Evolutionary conservation across 2,888 invertebrate species (phyloP), one percentile per base, ranked within the genome.

Genomic region (Sphaerophoria taeniata): DNA sequence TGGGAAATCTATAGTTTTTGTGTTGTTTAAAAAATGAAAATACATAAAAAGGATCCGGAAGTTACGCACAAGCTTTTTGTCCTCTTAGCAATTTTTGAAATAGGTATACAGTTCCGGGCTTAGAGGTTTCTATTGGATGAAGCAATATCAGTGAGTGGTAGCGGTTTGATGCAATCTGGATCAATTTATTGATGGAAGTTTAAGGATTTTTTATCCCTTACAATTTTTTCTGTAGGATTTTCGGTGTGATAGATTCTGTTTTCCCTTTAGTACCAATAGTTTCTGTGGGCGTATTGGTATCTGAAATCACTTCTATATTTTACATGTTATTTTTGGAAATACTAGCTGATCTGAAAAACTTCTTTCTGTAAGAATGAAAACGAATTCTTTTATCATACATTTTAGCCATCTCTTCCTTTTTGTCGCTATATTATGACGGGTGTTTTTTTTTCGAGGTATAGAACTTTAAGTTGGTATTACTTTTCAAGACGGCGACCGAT

Each of bases 161-260:
- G 51, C 39, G 61, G 36, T 77, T 77, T 61, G 24, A 72, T 63
- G 63, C 65, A 43, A 78, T 72, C 56, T 49, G 39, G 43, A 49
- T 55, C 39, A 7, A 72, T 63, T 24, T 77, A 72, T 47, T 78
- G 63, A 63, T 49, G 39, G 49, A 36, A 34, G 61, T 47, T 36
- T 47, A 51, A 11, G 63, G 72, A 60, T 53, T 60, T 67, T 53
- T 53, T 53, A 24, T 24, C 24, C 24, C 24, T 24, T 24, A 2
- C 24, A 24, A 16, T 67, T 67, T 67, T n/a, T 53, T 24, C 4
- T 12, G 7, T 4, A 0, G 14, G 49, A 11, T 33, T 33, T 33
- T 33, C 49, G 33, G 6, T 61, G 49, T n/a, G 16, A 39, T 60
- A 12, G 31, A 14, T 47, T 14, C 33, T 45, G 33, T 47, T 7